These are phyloP conservation scores for Polydrusus tereticollis DNA, from an alignment of 2,888 invertebrate genomes.

Conservation along the genomic window DNA sequence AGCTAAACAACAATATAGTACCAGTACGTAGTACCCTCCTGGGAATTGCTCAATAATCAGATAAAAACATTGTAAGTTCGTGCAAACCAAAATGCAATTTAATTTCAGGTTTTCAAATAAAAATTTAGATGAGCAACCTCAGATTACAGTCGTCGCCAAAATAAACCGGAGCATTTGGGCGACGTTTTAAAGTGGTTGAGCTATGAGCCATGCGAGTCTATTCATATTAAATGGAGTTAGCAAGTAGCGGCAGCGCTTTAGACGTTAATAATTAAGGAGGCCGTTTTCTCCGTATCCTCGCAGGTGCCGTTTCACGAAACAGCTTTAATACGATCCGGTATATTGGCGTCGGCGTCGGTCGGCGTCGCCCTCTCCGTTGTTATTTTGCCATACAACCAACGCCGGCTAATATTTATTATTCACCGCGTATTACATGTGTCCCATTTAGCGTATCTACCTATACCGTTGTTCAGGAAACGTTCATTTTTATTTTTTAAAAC, in stretches of 20 bases:
- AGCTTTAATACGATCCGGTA: constrained; percentile 54
- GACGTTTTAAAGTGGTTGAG: constrained; percentile 55
- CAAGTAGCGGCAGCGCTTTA: constrained; percentile 64
- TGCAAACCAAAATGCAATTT: not conserved
- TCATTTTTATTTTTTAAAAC: no score
- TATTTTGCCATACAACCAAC: constrained; percentile 20
- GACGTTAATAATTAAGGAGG: constrained; percentile 64
- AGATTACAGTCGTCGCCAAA: constrained; percentile 37
- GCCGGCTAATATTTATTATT: constrained; percentile 56
- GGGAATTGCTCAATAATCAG: no score
- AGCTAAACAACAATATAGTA: no score
- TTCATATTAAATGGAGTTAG: constrained; percentile 67
- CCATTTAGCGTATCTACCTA: no score
- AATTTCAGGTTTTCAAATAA: not conserved
- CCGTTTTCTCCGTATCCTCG: constrained; percentile 62
- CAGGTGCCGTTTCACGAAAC: constrained; percentile 62
- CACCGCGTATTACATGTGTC: constrained; percentile 59
- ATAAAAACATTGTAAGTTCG: no score
- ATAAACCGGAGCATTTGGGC: constrained; percentile 9
- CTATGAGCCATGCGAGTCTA: constrained; percentile 64
- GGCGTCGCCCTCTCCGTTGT: constrained; percentile 34
- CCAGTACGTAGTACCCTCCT: no score
- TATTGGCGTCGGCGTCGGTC: constrained; percentile 50
- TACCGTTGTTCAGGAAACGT: no score
- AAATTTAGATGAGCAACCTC: constrained; percentile 29